phyloP scores from a whole-genome alignment of 2,797 vertebrate genomes.

The Diglossa cyanea region DNA sequence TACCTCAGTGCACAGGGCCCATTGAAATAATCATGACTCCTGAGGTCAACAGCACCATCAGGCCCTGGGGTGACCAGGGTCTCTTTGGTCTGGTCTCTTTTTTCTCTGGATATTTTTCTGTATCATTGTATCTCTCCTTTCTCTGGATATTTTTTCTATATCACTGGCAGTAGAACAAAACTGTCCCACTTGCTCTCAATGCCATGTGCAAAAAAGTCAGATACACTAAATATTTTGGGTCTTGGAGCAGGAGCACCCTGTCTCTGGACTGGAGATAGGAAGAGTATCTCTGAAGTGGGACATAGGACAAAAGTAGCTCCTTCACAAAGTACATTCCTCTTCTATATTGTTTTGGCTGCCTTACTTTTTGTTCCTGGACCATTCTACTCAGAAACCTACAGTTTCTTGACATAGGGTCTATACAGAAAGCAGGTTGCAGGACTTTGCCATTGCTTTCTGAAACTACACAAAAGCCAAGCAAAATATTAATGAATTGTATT shows the following conservation, averaged over 20 bases:
- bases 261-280: not conserved
- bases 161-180: not conserved
- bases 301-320: not conserved
- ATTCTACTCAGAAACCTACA: not conserved
- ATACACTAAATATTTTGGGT: not conserved
- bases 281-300: not conserved
- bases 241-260: not conserved
- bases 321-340: not conserved
- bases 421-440: not conserved
- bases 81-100: rapidly evolving
- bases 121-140: not conserved
- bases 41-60: not conserved
- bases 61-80: not conserved
- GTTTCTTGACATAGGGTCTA: not conserved
- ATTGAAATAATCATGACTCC: not conserved
- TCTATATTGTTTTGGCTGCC: not conserved
- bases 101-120: not conserved
- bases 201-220: not conserved
- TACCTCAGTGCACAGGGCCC: not conserved
- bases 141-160: not conserved
- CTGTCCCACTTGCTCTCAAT: not conserved
- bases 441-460: not conserved
- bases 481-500: not conserved
- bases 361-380: not conserved
- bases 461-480: not conserved